Percentiles rank a stretch among this genome's conserved stretches.
Conservation (phyloP, 2,888 invertebrate species). For the Drosophila koepferae region DNA sequence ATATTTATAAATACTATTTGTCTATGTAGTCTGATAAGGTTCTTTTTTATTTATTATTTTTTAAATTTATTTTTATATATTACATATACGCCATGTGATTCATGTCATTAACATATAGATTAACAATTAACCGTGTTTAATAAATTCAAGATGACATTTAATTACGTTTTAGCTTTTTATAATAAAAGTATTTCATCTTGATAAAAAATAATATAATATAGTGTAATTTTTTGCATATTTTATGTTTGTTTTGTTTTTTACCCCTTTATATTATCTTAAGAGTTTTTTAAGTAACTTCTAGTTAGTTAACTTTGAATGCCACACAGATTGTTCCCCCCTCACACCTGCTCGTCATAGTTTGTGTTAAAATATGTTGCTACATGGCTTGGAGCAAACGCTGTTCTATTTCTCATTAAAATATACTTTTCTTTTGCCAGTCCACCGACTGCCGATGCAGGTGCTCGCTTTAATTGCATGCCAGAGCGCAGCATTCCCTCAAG, state of each 20-base stretch:
- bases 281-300: not conserved
- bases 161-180: too few species aligned
- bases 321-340: not conserved
- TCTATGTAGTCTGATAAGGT: too few species aligned
- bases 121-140: too few species aligned
- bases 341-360: not conserved
- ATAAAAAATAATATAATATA: too few species aligned
- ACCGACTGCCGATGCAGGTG: slow-evolving; percentile 49
- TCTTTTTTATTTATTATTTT: too few species aligned
- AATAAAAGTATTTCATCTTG: too few species aligned
- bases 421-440: slow-evolving; percentile 24
- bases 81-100: too few species aligned
- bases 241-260: not conserved
- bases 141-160: too few species aligned
- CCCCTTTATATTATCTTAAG: not conserved
- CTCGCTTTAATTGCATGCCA: slow-evolving; percentile 70
- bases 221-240: not conserved
- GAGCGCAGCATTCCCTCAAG: slow-evolving; percentile 56
- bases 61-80: too few species aligned
- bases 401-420: slow-evolving; percentile 73
- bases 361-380: slow-evolving; percentile 16
- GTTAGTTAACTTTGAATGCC: not conserved
- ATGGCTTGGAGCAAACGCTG: slow-evolving; percentile 40
- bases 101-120: too few species aligned
- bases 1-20: too few species aligned